Conservation (phyloP, 2,797 vertebrate genomes). For the Acrossocheilus wenchowensis region DNA sequence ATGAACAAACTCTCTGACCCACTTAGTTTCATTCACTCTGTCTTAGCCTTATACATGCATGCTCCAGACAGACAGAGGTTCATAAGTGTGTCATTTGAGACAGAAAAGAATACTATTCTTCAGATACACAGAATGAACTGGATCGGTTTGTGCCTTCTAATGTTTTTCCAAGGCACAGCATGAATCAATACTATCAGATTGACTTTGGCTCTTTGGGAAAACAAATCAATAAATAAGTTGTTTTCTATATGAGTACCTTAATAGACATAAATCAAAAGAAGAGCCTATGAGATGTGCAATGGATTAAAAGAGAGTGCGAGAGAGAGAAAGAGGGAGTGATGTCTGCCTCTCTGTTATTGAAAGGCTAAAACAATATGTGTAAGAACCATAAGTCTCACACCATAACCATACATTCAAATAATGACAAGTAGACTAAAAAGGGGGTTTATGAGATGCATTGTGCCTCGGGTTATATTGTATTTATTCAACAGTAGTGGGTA, state of each 20-base stretch:
- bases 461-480: background rate
- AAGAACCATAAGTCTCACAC: background rate
- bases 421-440: background rate
- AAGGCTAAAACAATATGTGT: slow-evolving; percentile 17
- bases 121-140: slow-evolving; percentile 22
- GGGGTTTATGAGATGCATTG: background rate
- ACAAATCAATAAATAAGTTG: slow-evolving; percentile 55
- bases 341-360: slow-evolving; percentile 13
- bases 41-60: slow-evolving; percentile 26
- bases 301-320: slow-evolving; percentile 21
- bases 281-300: slow-evolving; percentile 31
- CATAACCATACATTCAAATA: slow-evolving; percentile 6
- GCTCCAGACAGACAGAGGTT: slow-evolving; percentile 30
- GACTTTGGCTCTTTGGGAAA: slow-evolving; percentile 52
- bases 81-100: slow-evolving; percentile 34
- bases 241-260: slow-evolving; percentile 50
- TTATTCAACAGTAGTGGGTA: background rate
- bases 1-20: slow-evolving; percentile 71
- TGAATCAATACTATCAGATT: slow-evolving; percentile 52
- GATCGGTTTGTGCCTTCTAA: slow-evolving; percentile 34
- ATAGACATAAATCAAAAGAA: slow-evolving; percentile 52
- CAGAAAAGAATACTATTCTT: slow-evolving; percentile 28
- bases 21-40: slow-evolving; percentile 60
- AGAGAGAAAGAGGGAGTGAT: background rate
- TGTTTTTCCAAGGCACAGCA: slow-evolving; percentile 49